Conservation (phyloP, 2,888 invertebrate species). For the Zonitis immaculata region DNA sequence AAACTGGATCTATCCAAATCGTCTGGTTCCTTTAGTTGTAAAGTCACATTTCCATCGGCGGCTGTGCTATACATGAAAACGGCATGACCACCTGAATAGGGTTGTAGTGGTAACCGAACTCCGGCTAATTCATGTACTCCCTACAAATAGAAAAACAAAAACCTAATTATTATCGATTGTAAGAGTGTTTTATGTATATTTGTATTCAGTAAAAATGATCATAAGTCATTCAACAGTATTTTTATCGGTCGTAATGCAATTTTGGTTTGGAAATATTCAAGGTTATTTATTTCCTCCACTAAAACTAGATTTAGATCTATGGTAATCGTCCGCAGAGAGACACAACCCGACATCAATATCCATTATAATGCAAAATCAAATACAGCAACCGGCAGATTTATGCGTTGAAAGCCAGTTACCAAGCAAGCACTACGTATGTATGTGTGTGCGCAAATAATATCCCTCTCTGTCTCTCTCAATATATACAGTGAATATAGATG, state of each 20-base stretch:
- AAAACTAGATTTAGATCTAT: constrained; percentile 18
- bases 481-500: constrained; percentile 9
- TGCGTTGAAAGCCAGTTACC: constrained; percentile 17
- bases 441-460: not conserved
- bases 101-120: constrained; percentile 53
- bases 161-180: not conserved
- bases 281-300: constrained; percentile 5
- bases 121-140: constrained; percentile 47
- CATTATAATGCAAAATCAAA: constrained; percentile 34
- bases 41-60: constrained; percentile 60
- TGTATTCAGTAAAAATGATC: not conserved
- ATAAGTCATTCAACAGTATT: not conserved
- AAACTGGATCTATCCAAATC: constrained; percentile 48
- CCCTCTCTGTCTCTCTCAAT: not conserved
- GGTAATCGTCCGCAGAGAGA: constrained; percentile 21
- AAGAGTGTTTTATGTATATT: not conserved
- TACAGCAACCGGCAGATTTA: constrained; percentile 30
- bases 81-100: constrained; percentile 57
- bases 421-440: not conserved
- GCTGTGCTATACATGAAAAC: constrained; percentile 68
- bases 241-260: not conserved
- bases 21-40: constrained; percentile 60
- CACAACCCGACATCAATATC: constrained; percentile 27
- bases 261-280: constrained; percentile 3
- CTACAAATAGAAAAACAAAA: constrained; percentile 31